Conservation (phyloP, 2,113 vertebrate species). For the Mesitornis unicolor region DNA sequence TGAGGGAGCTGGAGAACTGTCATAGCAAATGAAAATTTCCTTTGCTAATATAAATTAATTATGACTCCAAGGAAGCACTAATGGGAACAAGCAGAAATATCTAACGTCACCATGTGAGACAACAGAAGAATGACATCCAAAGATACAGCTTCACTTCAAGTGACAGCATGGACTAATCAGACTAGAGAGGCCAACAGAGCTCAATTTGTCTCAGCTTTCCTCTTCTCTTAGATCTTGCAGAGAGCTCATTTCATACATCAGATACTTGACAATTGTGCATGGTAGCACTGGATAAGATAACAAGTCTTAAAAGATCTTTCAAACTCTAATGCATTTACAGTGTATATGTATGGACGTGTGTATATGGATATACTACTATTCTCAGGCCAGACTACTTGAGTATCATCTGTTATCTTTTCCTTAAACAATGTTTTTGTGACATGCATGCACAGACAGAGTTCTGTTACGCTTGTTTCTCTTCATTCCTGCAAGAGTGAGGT, state of each 20-base stretch:
- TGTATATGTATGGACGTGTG: too few relatives aligned
- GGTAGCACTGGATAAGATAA: neutral
- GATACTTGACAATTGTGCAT: slow-evolving; percentile 8
- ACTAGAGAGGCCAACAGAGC: slow-evolving; percentile 32
- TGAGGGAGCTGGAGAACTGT: slow-evolving; percentile 34
- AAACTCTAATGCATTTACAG: neutral
- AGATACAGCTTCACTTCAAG: slow-evolving; percentile 6
- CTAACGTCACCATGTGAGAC: neutral
- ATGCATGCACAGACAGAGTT: neutral
- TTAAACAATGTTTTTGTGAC: neutral
- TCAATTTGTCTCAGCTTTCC: slow-evolving; percentile 54
- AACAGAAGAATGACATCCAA: slow-evolving; percentile 21
- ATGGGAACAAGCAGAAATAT: slow-evolving; percentile 42
- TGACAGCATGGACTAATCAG: slow-evolving; percentile 55
- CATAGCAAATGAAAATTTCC: slow-evolving; percentile 42
- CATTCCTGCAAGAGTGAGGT: neutral
- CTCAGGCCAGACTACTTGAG: neutral
- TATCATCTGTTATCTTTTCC: neutral
- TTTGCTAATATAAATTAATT: slow-evolving; percentile 60
- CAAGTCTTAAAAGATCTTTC: neutral
- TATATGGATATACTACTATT: neutral
- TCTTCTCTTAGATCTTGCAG: slow-evolving; percentile 44
- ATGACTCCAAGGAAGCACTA: slow-evolving; percentile 34
- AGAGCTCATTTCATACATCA: slow-evolving; percentile 35
- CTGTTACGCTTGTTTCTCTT: fast-evolving